Percentiles rank a stretch among this genome's conserved stretches.
These are phyloP conservation scores for Muntiacus reevesi DNA, from an alignment of 2,113 vertebrate species.

Conservation along the genomic window DNA sequence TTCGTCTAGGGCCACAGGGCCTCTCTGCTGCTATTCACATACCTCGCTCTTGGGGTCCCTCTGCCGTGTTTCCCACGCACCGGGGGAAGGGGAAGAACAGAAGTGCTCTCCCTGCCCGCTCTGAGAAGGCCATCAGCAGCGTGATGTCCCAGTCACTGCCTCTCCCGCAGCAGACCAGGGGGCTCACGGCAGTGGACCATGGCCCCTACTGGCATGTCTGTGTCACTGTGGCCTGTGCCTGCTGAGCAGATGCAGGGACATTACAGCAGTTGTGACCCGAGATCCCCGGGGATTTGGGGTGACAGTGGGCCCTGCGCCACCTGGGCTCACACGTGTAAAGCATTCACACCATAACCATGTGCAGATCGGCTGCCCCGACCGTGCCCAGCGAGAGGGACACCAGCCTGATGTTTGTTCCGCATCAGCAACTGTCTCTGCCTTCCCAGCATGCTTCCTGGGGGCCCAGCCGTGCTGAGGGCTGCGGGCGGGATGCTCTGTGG, in stretches of 20 bases:
- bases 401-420: rapidly evolving
- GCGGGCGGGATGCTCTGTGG: rapidly evolving
- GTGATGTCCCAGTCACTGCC: rapidly evolving
- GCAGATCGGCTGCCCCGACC: rapidly evolving
- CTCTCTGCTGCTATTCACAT: rapidly evolving
- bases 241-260: neutral
- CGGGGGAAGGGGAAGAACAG: rapidly evolving
- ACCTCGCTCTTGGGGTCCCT: rapidly evolving
- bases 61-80: rapidly evolving
- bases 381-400: rapidly evolving
- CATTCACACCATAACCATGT: rapidly evolving
- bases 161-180: rapidly evolving
- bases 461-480: rapidly evolving
- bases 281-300: neutral
- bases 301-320: rapidly evolving
- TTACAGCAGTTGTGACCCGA: neutral
- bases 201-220: neutral
- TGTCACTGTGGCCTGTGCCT: rapidly evolving
- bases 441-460: neutral
- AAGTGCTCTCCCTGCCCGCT: rapidly evolving
- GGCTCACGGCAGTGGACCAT: rapidly evolving
- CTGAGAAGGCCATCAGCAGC: rapidly evolving
- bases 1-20: rapidly evolving
- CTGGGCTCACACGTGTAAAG: rapidly evolving
- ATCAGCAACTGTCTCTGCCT: rapidly evolving